phyloP scores from a whole-genome alignment of 2,797 vertebrate genomes.

The Mastacembelus armatus region DNA sequence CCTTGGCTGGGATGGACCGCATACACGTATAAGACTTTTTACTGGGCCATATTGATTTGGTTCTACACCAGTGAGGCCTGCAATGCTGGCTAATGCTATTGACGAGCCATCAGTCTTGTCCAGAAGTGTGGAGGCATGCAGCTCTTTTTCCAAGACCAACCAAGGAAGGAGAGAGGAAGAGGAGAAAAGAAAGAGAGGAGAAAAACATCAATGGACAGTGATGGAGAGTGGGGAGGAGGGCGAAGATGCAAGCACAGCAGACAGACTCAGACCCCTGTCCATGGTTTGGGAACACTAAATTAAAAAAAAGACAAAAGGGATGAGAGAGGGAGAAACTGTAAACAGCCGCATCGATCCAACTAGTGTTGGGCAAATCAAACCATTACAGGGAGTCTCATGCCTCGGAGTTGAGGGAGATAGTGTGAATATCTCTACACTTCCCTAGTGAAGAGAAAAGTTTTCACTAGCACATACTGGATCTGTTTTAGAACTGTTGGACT shows the following conservation, averaged over 20 bases:
- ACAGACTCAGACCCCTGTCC: slow-evolving; percentile 82
- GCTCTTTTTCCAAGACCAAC: slow-evolving; percentile 86
- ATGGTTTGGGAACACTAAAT: slow-evolving; percentile 88
- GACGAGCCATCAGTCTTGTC: slow-evolving; percentile 96
- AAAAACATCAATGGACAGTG: slow-evolving; percentile 91
- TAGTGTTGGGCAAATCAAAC: slow-evolving; percentile 85
- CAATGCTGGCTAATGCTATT: slow-evolving; percentile 99
- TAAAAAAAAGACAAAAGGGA: slow-evolving; percentile 87
- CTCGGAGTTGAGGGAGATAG: slow-evolving; percentile 61
- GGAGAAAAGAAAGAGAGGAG: slow-evolving; percentile 81
- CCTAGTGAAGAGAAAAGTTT: slow-evolving; percentile 68
- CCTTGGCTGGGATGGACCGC: slow-evolving; percentile 86
- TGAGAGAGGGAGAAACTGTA: slow-evolving; percentile 86
- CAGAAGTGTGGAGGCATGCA: slow-evolving; percentile 93
- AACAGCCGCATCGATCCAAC: slow-evolving; percentile 85
- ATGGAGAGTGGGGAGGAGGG: slow-evolving; percentile 88
- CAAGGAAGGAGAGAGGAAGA: slow-evolving; percentile 83
- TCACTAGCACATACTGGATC: slow-evolving; percentile 45
- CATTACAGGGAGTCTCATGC: slow-evolving; percentile 74
- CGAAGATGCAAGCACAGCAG: slow-evolving; percentile 90
- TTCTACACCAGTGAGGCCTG: slow-evolving; percentile 91
- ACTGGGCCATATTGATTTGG: slow-evolving; percentile 93
- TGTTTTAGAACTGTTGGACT: slow-evolving; percentile 52
- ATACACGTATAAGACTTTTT: slow-evolving; percentile 94
- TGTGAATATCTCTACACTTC: slow-evolving; percentile 69